phyloP scores from a whole-genome alignment of 1,140 invertebrate genomes.

The Eriocheir sinensis region DNA sequence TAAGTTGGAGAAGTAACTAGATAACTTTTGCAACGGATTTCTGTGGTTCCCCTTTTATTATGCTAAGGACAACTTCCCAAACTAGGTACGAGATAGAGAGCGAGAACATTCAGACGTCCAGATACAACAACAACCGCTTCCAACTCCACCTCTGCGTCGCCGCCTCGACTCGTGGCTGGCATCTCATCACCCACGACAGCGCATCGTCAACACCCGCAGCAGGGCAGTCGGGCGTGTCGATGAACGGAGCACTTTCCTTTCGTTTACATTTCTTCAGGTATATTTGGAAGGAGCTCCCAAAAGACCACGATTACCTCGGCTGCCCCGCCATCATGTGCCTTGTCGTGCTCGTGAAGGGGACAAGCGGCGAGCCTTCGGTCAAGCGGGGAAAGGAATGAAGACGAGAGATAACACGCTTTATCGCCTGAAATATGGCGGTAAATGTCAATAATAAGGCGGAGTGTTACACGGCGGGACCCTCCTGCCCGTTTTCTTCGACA shows the following conservation, averaged over 20 bases:
- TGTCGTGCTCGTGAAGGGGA: neutral
- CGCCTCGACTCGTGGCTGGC: neutral
- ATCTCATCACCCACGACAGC: neutral
- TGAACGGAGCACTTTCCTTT: neutral
- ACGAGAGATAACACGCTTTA: neutral
- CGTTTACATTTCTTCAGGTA: neutral
- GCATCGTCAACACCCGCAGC: neutral
- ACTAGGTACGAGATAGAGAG: too few species aligned
- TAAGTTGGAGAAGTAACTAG: too few species aligned
- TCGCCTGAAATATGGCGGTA: neutral
- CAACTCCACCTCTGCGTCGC: too few species aligned
- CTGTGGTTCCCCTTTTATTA: too few species aligned
- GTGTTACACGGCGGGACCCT: neutral
- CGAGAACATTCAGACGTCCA: too few species aligned
- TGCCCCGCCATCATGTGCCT: neutral
- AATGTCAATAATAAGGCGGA: neutral
- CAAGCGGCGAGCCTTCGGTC: neutral
- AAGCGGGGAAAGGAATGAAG: neutral
- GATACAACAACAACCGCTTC: too few species aligned
- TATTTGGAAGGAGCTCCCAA: neutral
- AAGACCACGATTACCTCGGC: neutral
- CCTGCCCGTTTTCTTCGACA: slow-evolving; percentile 34
- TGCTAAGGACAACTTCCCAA: too few species aligned
- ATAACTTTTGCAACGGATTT: too few species aligned
- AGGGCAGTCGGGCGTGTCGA: neutral